Percentiles rank a stretch among this genome's conserved stretches.
These are phyloP conservation scores for Ceuthmochares aereus DNA, from an alignment of 2,113 vertebrate genomes.

Conservation along the genomic window DNA sequence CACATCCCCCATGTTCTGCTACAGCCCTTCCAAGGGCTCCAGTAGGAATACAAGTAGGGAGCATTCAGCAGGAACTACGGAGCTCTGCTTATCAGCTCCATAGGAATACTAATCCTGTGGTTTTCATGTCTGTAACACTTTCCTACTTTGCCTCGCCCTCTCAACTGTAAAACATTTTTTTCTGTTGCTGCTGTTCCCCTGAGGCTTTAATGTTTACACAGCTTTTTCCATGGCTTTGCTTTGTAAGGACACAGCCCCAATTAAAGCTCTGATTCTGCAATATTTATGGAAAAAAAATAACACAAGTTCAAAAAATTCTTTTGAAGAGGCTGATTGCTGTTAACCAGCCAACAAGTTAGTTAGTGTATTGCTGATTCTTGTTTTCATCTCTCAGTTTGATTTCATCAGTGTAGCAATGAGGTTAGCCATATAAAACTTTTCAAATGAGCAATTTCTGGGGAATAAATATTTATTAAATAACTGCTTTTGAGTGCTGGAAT, in stretches of 20 bases:
- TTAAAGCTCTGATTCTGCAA: constrained; percentile 76
- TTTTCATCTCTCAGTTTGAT: constrained; percentile 81
- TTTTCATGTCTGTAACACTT: constrained; percentile 75
- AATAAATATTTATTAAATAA: constrained; percentile 78
- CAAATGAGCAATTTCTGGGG: constrained; percentile 76
- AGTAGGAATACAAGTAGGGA: not conserved
- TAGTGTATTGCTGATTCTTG: constrained; percentile 71
- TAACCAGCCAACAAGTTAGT: constrained; percentile 76
- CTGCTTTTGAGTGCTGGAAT: constrained; percentile 65
- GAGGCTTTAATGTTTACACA: constrained; percentile 78
- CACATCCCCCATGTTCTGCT: not conserved
- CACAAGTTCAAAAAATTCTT: constrained; percentile 76
- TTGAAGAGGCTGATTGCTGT: constrained; percentile 79
- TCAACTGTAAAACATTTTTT: constrained; percentile 63
- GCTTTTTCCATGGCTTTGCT: constrained; percentile 76
- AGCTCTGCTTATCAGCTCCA: constrained; percentile 56
- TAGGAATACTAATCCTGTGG: constrained; percentile 38
- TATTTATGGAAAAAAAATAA: constrained; percentile 60
- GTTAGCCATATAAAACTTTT: constrained; percentile 78
- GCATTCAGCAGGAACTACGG: constrained; percentile 22
- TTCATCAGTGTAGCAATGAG: constrained; percentile 67
- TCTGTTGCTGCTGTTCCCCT: constrained; percentile 60
- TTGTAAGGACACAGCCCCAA: constrained; percentile 74
- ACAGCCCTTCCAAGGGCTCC: not conserved
- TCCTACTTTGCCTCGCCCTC: constrained; percentile 71